Conservation (phyloP, 2,113 vertebrate genomes). For the Saguinus imperator region DNA sequence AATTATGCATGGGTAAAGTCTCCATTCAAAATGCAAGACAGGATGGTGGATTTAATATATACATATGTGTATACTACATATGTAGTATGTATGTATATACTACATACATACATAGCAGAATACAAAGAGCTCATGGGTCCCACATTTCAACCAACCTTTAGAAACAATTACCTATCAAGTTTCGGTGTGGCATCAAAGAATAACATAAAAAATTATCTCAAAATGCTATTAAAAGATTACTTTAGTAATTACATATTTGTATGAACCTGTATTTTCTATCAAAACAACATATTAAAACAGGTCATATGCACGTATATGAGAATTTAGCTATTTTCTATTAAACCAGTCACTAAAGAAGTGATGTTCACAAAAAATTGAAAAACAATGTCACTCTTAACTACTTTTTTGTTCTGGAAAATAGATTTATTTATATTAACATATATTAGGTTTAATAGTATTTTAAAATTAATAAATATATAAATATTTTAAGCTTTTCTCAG, state of each 20-base stretch:
- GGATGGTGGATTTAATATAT: not conserved
- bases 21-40: not conserved
- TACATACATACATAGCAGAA: not conserved
- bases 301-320: not conserved
- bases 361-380: not conserved
- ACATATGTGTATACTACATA: not conserved
- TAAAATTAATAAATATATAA: not conserved
- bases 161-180: not conserved
- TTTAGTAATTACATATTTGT: not conserved
- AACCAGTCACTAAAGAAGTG: not conserved
- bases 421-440: not conserved
- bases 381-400: not conserved
- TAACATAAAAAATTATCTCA: not conserved
- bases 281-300: not conserved
- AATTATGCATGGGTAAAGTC: not conserved
- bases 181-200: not conserved
- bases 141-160: not conserved
- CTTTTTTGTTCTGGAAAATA: not conserved
- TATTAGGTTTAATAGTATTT: not conserved
- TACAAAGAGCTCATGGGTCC: not conserved
- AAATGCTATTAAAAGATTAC: not conserved
- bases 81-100: too few species aligned
- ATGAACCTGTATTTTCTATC: not conserved
- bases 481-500: not conserved
- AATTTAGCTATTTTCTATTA: not conserved